Base-by-base conservation (phyloP, 2,888 invertebrate genomes). In the Conus canariensis region DNA sequence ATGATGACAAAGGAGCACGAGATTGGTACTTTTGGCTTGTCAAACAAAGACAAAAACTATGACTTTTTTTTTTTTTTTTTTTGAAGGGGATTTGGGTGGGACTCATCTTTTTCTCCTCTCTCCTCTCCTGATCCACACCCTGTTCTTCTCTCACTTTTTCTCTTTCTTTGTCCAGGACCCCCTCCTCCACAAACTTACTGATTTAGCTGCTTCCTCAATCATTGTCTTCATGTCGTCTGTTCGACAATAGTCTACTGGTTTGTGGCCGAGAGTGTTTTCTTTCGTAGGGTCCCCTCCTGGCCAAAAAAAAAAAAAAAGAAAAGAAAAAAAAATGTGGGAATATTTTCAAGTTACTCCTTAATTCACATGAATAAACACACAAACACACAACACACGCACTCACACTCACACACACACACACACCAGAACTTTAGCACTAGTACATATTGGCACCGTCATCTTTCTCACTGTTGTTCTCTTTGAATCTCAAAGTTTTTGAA, bases 221-320 rank as follows among this genome's bases (percentile, higher is more conserved):
- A 98, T 96, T n/a, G 97, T 97, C 93, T 97, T 97, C 74, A 98
- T 97, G 77, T 97, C 97, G 0, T 97, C 96, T 87, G 97, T 97
- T 91, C 97, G 97, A 9, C 98, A 97, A 97, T 98, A 98, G 94
- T 98, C 97, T 82, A 97, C 96, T 19, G 98, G 97, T 93, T 97
- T 97, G 94, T 98, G 97, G 0, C 98, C 98, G 89, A 97, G 97
- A 95, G 98, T 98, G 96, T 98, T 98, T 94, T 98, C 97, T 91
- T 97, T 96, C 22, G 97, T 97, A 12, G 97, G 97, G 94, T 97
- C 96, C 90, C 96, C 97, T 87, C 96, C 96, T 96, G 90, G 89
- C 83, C 87, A 59, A 87, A 45, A 82, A 85, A 30, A 25, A 74
- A 25, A 70, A 87, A 74, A n/a, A 70, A 70, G 88, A 30, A 2